Evolutionary conservation across 2,113 vertebrate species (phyloP).

Genomic region (Cairina moschata): DNA sequence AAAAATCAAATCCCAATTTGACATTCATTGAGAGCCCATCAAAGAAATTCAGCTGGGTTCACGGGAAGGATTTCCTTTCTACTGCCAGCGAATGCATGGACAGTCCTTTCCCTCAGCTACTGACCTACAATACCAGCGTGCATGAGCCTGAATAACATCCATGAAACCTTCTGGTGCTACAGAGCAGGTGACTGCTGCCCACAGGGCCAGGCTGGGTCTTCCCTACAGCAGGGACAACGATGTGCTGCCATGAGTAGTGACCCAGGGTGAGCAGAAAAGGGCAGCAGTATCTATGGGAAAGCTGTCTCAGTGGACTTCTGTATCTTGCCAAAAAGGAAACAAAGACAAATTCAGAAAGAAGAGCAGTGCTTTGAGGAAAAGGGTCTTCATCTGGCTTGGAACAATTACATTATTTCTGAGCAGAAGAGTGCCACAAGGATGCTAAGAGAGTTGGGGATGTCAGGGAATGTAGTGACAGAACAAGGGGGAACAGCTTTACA

Average conservation of each 20-base stretch:
- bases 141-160: neutral
- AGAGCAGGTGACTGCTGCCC: neutral
- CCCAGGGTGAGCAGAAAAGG: neutral
- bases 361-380: neutral
- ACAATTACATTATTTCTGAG: neutral
- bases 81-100: neutral
- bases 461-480: neutral
- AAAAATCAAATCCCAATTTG: neutral
- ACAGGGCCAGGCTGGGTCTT: neutral
- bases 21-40: neutral
- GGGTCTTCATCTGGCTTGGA: neutral
- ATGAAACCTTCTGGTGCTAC: neutral
- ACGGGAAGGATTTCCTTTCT: neutral
- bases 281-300: neutral
- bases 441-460: neutral
- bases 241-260: neutral
- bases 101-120: neutral
- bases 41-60: neutral
- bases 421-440: too few species aligned
- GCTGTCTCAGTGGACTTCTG: neutral
- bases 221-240: neutral
- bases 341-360: neutral
- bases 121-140: accelerated
- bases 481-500: neutral
- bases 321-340: neutral